phyloP scores from a whole-genome alignment of 2,113 vertebrate species.

The Scomber japonicus region DNA sequence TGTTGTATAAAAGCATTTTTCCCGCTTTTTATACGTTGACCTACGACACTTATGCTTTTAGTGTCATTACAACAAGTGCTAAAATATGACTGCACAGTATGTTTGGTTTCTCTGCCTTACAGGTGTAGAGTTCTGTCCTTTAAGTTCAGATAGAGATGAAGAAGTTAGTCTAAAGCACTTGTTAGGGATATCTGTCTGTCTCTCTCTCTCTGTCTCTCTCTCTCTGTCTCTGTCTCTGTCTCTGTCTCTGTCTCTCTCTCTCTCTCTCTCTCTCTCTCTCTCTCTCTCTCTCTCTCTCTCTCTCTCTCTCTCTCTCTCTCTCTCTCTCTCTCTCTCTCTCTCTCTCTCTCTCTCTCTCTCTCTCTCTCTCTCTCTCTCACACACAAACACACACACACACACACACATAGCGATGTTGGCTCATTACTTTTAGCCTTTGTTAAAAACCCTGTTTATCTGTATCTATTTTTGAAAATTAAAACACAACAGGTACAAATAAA shows the following conservation, averaged over 20 bases:
- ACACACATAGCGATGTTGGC: neutral
- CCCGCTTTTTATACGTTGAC: neutral
- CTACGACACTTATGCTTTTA: no score
- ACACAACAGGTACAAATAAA: conserved; percentile 10
- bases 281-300: no score
- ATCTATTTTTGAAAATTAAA: conserved; percentile 13
- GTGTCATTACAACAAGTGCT: neutral
- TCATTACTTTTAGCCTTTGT: neutral
- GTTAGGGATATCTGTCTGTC: neutral
- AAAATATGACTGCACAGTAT: neutral
- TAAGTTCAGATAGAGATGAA: neutral
- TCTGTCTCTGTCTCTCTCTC: no score
- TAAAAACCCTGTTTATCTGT: neutral
- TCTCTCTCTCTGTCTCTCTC: no score
- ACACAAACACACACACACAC: no score
- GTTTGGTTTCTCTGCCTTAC: neutral
- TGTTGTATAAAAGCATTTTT: neutral
- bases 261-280: no score
- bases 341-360: no score
- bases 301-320: no score
- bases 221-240: neutral
- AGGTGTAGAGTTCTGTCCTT: neutral
- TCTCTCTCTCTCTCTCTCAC: neutral
- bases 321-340: neutral
- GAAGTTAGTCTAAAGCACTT: neutral